A percentile compares a stretch with the other conserved stretches of the same genome.
phyloP scores from a whole-genome alignment of 64 coral and sea anemone genomes.

The Catalaphyllia jardinei region DNA sequence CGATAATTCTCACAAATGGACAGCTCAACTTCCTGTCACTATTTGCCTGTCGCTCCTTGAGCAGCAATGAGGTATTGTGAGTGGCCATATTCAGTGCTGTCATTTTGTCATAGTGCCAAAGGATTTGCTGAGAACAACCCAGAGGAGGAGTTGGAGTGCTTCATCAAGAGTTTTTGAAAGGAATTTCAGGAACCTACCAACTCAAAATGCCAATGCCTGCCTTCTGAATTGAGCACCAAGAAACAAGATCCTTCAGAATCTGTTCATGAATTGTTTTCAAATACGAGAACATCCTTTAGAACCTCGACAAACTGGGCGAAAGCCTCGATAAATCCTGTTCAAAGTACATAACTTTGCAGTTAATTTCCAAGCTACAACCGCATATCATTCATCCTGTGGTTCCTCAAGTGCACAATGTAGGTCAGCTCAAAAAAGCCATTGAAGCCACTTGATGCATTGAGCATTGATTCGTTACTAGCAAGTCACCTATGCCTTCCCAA shows the following conservation, averaged over 20 bases:
- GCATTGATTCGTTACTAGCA: too few species aligned
- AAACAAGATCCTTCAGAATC: constrained; percentile 32
- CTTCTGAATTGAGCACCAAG: constrained; percentile 42
- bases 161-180: neutral
- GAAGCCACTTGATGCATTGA: too few species aligned
- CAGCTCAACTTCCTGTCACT: neutral
- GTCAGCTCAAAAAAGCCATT: too few species aligned
- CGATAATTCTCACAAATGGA: constrained; percentile 22
- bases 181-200: constrained; percentile 38
- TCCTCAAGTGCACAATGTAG: too few species aligned
- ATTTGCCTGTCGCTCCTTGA: constrained; percentile 36
- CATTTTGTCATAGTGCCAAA: constrained; percentile 1
- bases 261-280: too few species aligned
- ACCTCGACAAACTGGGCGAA: constrained; percentile 42
- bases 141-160: constrained; percentile 9
- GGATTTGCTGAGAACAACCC: constrained; percentile 34
- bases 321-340: constrained; percentile 7
- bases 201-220: constrained; percentile 25
- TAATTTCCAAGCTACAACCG: constrained; percentile 8
- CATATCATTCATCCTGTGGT: too few species aligned
- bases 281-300: constrained; percentile 38
- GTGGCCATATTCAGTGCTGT: constrained; percentile 50
- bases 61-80: constrained; percentile 45
- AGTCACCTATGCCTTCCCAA: too few species aligned
- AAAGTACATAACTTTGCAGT: constrained; percentile 21